These are phyloP conservation scores for Leptinotarsa texana DNA, from an alignment of 1,140 invertebrate species.

Conservation along the genomic window DNA sequence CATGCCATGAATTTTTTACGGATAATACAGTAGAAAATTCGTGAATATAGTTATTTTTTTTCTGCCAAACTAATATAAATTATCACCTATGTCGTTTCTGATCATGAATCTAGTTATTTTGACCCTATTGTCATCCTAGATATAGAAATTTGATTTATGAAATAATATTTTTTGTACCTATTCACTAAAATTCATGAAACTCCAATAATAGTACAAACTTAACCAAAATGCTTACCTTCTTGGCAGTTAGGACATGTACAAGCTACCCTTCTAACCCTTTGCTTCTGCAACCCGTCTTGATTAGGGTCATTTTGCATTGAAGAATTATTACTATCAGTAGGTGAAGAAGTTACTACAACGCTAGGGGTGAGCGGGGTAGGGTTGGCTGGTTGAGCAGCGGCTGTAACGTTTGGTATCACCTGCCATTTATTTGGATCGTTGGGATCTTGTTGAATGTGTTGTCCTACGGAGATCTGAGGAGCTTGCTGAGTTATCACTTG, in stretches of 20 bases:
- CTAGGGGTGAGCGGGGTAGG: conserved; percentile 49
- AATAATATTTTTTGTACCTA: no score
- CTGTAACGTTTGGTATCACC: conserved; percentile 61
- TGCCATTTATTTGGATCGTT: conserved; percentile 81
- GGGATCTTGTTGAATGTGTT: conserved; percentile 74
- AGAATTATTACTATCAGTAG: conserved; percentile 37
- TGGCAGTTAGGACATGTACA: conserved; percentile 97
- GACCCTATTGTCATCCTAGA: no score
- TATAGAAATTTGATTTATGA: no score
- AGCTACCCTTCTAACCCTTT: conserved; percentile 74
- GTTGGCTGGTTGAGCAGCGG: conserved; percentile 37
- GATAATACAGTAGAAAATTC: no score
- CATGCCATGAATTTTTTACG: no score
- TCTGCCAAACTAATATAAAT: no score
- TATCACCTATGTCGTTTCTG: no score
- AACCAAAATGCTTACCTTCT: conserved; percentile 59
- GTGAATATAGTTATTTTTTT: no score
- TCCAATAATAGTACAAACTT: neutral
- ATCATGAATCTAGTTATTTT: neutral
- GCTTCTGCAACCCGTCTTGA: conserved; percentile 48
- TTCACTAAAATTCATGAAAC: neutral
- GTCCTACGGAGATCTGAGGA: conserved; percentile 57
- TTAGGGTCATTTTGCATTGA: conserved; percentile 37
- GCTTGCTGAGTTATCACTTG: conserved; percentile 68
- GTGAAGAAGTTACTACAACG: conserved; percentile 50